Evolutionary conservation across 2,797 vertebrate species (phyloP).

Genomic region (Pogoniulus pusillus): DNA sequence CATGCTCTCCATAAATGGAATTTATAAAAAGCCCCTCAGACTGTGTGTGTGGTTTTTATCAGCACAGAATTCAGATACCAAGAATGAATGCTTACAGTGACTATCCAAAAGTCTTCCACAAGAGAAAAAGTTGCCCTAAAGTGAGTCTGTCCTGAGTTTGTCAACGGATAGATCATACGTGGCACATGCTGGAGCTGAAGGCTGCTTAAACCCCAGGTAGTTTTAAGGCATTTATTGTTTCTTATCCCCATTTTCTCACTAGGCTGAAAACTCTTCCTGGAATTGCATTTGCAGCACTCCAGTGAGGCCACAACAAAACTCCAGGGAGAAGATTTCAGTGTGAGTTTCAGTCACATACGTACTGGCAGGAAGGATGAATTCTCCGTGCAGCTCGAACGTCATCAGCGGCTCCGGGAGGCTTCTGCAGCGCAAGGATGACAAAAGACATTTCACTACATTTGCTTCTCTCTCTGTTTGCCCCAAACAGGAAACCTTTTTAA

Average conservation of each 20-base stretch:
- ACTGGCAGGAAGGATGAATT: constrained; percentile 95
- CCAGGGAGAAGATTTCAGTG: background rate
- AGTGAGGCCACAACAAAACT: background rate
- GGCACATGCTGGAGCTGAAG: background rate
- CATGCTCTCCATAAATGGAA: background rate
- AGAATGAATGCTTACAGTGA: background rate
- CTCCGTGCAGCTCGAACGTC: constrained; percentile 94
- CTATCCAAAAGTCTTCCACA: background rate
- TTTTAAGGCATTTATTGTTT: background rate
- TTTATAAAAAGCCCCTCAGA: constrained; percentile 17
- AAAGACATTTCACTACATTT: background rate
- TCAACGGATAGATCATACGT: background rate
- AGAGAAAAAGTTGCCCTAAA: background rate
- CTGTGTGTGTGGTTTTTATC: too few species aligned
- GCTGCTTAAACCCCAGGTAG: background rate
- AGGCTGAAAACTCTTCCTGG: background rate
- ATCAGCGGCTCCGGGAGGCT: constrained; percentile 97
- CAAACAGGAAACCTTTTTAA: background rate
- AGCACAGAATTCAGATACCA: background rate
- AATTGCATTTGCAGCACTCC: background rate
- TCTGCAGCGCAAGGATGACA: constrained; percentile 76
- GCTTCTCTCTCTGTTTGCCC: background rate
- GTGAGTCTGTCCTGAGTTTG: background rate
- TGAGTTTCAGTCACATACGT: constrained; percentile 73
- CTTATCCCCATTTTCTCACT: background rate